Conservation (phyloP, 2,113 vertebrate genomes). For the Neotragus moschatus region DNA sequence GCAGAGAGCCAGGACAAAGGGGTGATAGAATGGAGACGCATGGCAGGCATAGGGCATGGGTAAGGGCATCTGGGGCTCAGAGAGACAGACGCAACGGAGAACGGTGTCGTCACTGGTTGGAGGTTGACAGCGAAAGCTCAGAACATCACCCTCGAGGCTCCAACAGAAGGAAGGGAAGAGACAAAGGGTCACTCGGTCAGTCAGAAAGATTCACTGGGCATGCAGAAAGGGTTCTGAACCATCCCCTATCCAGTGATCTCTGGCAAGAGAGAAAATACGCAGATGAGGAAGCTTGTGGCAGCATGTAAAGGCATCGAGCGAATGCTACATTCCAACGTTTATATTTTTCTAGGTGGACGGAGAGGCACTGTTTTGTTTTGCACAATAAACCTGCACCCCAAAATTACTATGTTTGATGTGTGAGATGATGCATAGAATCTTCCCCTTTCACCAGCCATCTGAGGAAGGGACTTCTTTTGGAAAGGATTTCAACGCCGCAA, state of each 20-base stretch:
- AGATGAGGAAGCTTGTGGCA: background rate
- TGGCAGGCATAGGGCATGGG: background rate
- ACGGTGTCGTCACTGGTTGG: background rate
- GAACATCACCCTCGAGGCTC: background rate
- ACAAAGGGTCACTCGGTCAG: background rate
- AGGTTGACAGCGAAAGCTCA: background rate
- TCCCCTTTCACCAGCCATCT: background rate
- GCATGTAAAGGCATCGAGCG: background rate
- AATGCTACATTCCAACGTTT: background rate
- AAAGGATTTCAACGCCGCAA: background rate
- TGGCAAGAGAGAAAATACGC: background rate
- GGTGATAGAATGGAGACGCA: background rate
- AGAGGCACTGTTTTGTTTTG: background rate
- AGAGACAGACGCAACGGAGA: background rate
- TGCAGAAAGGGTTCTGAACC: background rate
- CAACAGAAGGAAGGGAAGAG: background rate
- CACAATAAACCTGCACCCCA: background rate
- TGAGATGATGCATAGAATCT: background rate
- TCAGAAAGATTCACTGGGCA: background rate
- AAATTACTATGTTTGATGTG: background rate
- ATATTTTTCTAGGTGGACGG: background rate
- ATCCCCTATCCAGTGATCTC: background rate
- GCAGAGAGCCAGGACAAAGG: background rate
- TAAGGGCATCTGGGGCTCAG: background rate
- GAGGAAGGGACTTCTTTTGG: background rate